Conservation (phyloP, 92 coral and sea anemone genomes). For the Muricea muricata region DNA sequence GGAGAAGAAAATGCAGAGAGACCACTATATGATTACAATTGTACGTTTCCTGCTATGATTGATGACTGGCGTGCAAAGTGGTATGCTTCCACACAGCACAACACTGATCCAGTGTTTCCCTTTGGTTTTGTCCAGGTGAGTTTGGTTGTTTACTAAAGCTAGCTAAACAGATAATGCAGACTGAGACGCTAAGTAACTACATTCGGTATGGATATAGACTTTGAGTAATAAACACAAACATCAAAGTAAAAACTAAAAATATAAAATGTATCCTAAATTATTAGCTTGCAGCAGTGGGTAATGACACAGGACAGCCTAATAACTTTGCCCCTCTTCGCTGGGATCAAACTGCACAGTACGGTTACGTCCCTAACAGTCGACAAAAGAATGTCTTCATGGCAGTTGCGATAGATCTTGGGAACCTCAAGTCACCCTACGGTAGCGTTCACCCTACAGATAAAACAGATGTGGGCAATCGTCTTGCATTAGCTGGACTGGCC, state of each 20-base stretch:
- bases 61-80: slow-evolving; percentile 97
- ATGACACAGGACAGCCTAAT: slow-evolving; percentile 43
- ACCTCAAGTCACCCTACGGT: slow-evolving; percentile 83
- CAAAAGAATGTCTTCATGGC: slow-evolving; percentile 94
- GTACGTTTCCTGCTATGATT: slow-evolving; percentile 98
- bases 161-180: too few species aligned
- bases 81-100: slow-evolving; percentile 73
- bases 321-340: slow-evolving; percentile 95
- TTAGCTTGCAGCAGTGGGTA: slow-evolving; percentile 77
- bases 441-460: slow-evolving; percentile 94
- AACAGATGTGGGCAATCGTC: slow-evolving; percentile 86
- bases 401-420: slow-evolving; percentile 95
- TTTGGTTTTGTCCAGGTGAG: slow-evolving; percentile 98
- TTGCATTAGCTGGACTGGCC: slow-evolving; percentile 90
- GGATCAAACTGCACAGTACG: slow-evolving; percentile 97
- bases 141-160: neutral
- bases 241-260: too few species aligned
- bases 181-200: too few species aligned
- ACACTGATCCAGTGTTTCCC: slow-evolving; percentile 79
- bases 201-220: too few species aligned
- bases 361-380: slow-evolving; percentile 86
- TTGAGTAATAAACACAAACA: too few species aligned
- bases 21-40: slow-evolving; percentile 77
- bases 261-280: neutral
- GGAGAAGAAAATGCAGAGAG: slow-evolving; percentile 80